Percentiles rank a stretch among this genome's conserved stretches.
Evolutionary conservation across 1,140 invertebrate species (phyloP).

Genomic region (Penaeus indicus): DNA sequence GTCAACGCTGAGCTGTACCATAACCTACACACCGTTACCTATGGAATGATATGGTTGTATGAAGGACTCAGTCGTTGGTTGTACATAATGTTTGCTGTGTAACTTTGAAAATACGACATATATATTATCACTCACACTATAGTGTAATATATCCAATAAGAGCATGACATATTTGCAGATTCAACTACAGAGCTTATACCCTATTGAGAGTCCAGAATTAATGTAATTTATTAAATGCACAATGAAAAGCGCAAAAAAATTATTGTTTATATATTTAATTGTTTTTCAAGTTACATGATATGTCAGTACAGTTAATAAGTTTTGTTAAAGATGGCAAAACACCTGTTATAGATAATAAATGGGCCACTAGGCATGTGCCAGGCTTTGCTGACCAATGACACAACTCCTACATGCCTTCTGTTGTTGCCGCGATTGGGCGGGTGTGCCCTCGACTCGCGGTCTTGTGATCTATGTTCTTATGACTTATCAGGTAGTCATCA

Average conservation of each 20-base stretch:
- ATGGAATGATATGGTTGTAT: slow-evolving; percentile 36
- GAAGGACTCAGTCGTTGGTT: slow-evolving; percentile 40
- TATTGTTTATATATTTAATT: slow-evolving; percentile 25
- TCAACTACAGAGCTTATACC: slow-evolving; percentile 44
- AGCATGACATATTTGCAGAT: slow-evolving; percentile 45
- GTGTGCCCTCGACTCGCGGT: slow-evolving; percentile 13
- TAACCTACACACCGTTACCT: slow-evolving; percentile 29
- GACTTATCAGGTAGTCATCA: background rate
- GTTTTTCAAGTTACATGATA: slow-evolving; percentile 38
- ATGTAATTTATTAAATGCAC: slow-evolving; percentile 42
- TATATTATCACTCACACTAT: slow-evolving; percentile 45
- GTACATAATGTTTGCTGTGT: slow-evolving; percentile 34
- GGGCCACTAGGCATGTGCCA: slow-evolving; percentile 28
- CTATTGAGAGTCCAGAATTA: slow-evolving; percentile 31
- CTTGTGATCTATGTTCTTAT: slow-evolving; percentile 27
- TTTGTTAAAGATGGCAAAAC: slow-evolving; percentile 34
- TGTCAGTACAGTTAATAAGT: slow-evolving; percentile 8
- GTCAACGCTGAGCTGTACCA: slow-evolving; percentile 18
- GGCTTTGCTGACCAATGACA: slow-evolving; percentile 26
- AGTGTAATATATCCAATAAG: slow-evolving; percentile 41
- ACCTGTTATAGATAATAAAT: slow-evolving; percentile 3
- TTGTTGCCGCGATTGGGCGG: slow-evolving; percentile 1
- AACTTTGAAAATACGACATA: slow-evolving; percentile 38
- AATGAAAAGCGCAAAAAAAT: slow-evolving; percentile 41
- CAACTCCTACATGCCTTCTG: slow-evolving; percentile 36